These are phyloP conservation scores for Listrodromus nycthemerus DNA, from an alignment of 2,888 invertebrate genomes.

Conservation along the genomic window DNA sequence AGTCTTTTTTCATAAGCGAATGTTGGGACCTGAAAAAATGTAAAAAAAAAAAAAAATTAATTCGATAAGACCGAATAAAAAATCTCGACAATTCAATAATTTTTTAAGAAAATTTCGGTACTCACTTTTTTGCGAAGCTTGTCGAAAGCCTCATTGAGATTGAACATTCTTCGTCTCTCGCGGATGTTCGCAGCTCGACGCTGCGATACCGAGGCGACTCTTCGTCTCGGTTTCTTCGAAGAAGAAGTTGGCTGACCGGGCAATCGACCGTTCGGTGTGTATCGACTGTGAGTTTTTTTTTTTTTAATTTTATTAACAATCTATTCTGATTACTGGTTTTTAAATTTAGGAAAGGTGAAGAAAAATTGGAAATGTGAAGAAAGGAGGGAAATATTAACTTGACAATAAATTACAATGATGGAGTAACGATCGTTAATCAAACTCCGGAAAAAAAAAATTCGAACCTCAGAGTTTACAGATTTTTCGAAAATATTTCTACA, in stretches of 20 bases:
- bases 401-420: no score
- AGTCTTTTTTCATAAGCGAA: constrained; percentile 98
- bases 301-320: neutral
- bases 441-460: no score
- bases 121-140: constrained; percentile 93
- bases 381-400: no score
- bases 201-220: constrained; percentile 96
- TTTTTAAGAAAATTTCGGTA: neutral
- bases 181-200: constrained; percentile 96
- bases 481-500: no score
- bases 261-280: constrained; percentile 80
- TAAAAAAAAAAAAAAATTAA: constrained; percentile 31
- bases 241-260: constrained; percentile 81
- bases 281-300: constrained; percentile 76
- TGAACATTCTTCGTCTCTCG: constrained; percentile 97
- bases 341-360: no score
- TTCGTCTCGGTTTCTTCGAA: constrained; percentile 92
- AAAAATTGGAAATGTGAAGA: no score
- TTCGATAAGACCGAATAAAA: neutral
- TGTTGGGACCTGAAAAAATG: constrained; percentile 93
- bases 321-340: neutral
- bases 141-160: constrained; percentile 98
- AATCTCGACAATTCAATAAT: neutral
- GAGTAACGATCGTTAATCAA: no score
- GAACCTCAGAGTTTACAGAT: no score